A percentile compares a stretch with the other conserved stretches of the same genome.
phyloP scores from a whole-genome alignment of 2,797 vertebrate species.

The Morus bassanus region DNA sequence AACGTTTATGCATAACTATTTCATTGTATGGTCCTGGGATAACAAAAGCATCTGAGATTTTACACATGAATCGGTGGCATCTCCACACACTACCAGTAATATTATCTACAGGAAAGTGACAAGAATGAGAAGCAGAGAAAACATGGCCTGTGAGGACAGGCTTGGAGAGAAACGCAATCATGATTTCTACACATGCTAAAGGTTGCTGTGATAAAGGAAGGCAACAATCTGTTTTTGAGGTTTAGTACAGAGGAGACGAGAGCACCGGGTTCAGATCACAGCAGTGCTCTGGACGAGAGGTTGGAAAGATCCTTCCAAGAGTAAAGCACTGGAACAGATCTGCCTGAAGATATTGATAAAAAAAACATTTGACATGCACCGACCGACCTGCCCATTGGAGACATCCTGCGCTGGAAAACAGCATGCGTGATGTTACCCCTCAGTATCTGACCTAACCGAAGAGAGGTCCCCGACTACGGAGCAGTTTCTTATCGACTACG shows the following conservation, averaged over 20 bases:
- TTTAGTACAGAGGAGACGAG: not conserved
- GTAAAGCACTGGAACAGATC: not conserved
- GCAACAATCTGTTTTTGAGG: not conserved
- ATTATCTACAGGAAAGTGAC: not conserved
- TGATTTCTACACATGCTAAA: not conserved
- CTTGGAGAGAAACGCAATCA: not conserved
- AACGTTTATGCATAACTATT: not conserved
- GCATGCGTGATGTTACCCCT: not conserved
- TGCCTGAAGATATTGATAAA: not conserved
- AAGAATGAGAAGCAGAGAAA: not conserved
- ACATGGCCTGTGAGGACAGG: not conserved
- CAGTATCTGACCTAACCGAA: not conserved
- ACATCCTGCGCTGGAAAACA: not conserved
- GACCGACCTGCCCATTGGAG: not conserved
- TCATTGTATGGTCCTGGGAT: not conserved
- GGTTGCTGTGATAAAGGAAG: not conserved
- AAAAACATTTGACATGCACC: not conserved
- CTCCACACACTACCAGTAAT: not conserved
- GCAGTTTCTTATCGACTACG: rapidly evolving
- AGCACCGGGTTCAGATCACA: not conserved
- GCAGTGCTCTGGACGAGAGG: not conserved
- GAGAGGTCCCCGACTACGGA: not conserved
- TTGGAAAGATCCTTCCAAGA: not conserved
- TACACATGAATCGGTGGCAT: not conserved
- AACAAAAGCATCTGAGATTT: not conserved